Base-by-base conservation (phyloP, 2,888 invertebrate genomes). In the Drosophila mayaguana region DNA sequence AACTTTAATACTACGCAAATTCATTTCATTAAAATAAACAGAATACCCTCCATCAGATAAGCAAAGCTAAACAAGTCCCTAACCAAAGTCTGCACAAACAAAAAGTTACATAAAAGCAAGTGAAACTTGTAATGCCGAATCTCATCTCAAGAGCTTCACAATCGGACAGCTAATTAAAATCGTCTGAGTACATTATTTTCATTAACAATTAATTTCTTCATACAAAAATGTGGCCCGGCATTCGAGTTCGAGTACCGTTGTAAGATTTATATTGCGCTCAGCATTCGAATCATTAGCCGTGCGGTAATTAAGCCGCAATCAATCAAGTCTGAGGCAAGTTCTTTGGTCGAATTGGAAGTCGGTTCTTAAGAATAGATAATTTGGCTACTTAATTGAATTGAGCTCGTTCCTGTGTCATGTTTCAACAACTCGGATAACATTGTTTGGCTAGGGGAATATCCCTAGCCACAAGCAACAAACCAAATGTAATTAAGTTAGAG, bases 251-350 rank as follows among this genome's bases (percentile, higher is more conserved):
- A 16, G 14, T 12, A 40, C 11, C 1, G 18, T 0, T 18, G 18
- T 45, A 11, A 4, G 20, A 61, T 63, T 63, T 63, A 46, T 59
- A 64, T 64, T 59, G 42, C 8, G 72, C 34, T 63, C 48, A 63
- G 54, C 54, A 56, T 66, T 67, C 25, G 54, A 63, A 62, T 70
- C 73, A 83, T 78, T 86, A 63, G 63, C 40, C 42, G 51, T 57
- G 66, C 71, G 83, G 88, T 85, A 82, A 88, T 83, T 80, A 84
- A 72, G 77, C 40, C 67, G 63, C 85, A 77, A 88, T 88, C 85
- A 82, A 85, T 88, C 88, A 83, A 63, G 57, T 50, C 56, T 18
- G 38, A 45, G 40, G 43, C 57, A 62, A 32, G 42, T 60, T 50
- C n/a, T 28, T 3, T 38, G 11, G 46, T 43, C 56, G 56, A 64